Base-by-base conservation (phyloP, 2,113 vertebrate species). In the Acanthochromis polyacanthus region DNA sequence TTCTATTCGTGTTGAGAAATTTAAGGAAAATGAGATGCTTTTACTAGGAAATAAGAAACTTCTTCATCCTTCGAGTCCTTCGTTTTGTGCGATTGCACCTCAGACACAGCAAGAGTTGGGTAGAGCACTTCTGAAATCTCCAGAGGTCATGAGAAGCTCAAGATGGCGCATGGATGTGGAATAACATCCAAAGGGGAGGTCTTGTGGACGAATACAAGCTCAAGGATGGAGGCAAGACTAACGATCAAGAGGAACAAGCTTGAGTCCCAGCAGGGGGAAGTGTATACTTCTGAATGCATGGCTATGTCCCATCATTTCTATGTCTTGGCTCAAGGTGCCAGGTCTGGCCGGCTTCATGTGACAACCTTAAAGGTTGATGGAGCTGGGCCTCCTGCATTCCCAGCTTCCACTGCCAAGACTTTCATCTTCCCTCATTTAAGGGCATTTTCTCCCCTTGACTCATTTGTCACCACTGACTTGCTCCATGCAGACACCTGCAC, bases 391-490 rank as follows among this genome's bases (percentile, higher is more conserved):
- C 43, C 73, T 36, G 66, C 58, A 65, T 72, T 60, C 40, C 12
- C 55, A 52, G 62, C 53, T 63, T 60, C 77, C 16, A 40, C 71
- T 25, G 32, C 62, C 71, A 25, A 69, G 30, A 52, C 68, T 75
- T 65, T 78, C 84, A 82, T 83, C 85, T 71, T 48, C 66, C 64
- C 64, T 80, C 84, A 82, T 76, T 80, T 74, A 65, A 60, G 56
- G 20, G 52, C 79, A 88, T 82, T 77, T 88, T 86, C 81, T 83
- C 60, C 59, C 81, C 23, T 82, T 72, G 81, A 85, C 81, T 56
- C 78, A 85, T 91, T 92, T 75, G 71, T 90, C 87, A 88, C 75
- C 86, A 84, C 62, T 60, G 83, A 76, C 80, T 80, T 30, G 53
- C 73, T 83, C 38, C 68, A 36, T 46, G 46, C 85, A 62, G 58